A percentile compares a stretch with the other conserved stretches of the same genome.
phyloP scores from a whole-genome alignment of 2,113 vertebrate genomes.

The Triplophysa siluroides region DNA sequence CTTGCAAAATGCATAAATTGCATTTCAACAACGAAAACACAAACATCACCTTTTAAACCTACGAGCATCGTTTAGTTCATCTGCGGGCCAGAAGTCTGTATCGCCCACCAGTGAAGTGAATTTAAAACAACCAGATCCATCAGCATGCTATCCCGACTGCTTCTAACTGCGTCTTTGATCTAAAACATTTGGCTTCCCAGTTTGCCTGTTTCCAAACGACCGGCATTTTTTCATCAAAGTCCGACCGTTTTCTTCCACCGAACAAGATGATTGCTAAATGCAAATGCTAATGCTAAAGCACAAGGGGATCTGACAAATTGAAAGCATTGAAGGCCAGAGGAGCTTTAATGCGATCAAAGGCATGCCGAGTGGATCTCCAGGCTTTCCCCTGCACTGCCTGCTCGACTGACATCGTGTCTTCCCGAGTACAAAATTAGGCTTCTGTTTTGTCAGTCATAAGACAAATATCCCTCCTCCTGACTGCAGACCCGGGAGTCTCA shows the following conservation, averaged over 20 bases:
- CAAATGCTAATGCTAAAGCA: conserved; percentile 58
- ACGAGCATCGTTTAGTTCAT: neutral
- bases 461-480: conserved; percentile 28
- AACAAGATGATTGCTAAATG: conserved; percentile 60
- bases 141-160: neutral
- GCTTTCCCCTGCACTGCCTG: conserved; percentile 69
- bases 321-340: conserved; percentile 63
- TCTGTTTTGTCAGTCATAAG: conserved; percentile 54
- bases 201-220: conserved; percentile 12
- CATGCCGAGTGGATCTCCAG: conserved; percentile 74
- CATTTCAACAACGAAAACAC: neutral
- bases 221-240: conserved; percentile 17
- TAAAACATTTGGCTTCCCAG: neutral
- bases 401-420: conserved; percentile 68
- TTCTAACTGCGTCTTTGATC: conserved; percentile 19
- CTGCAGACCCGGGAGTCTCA: neutral
- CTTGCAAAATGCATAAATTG: too few species aligned
- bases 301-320: conserved; percentile 68
- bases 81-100: neutral
- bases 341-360: conserved; percentile 76
- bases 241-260: neutral
- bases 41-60: neutral
- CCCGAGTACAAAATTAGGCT: conserved; percentile 70
- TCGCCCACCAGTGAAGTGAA: neutral
- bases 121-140: neutral